Evolutionary conservation across 1,140 invertebrate species (phyloP).

Genomic region (Leptinotarsa lineolata): DNA sequence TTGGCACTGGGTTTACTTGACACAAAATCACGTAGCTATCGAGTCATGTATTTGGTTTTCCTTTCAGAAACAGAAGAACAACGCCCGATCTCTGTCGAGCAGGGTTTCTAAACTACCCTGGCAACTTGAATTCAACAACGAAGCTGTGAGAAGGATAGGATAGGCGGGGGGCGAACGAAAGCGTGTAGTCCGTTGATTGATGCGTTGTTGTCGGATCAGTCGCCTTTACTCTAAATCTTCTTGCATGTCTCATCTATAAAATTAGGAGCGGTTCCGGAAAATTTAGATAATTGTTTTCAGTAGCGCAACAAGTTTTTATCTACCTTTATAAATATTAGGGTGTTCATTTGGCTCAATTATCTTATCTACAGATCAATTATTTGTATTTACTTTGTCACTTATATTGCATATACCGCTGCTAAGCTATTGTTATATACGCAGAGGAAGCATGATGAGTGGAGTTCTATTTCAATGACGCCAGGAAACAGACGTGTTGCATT

Average conservation of each 20-base stretch:
- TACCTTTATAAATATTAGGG: background rate
- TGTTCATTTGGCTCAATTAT: no score
- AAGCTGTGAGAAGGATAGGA: constrained; percentile 42
- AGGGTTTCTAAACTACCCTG: constrained; percentile 48
- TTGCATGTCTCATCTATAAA: background rate
- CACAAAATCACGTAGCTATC: constrained; percentile 7
- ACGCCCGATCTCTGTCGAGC: constrained; percentile 46
- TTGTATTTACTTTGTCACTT: no score
- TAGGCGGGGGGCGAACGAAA: constrained; percentile 33
- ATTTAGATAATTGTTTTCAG: background rate
- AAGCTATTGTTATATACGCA: no score
- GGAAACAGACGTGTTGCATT: no score
- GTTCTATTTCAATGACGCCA: no score
- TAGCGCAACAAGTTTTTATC: background rate
- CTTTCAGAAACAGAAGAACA: constrained; percentile 35
- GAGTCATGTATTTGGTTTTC: constrained; percentile 11
- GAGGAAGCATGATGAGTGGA: no score
- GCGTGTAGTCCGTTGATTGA: constrained; percentile 22
- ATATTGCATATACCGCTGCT: no score
- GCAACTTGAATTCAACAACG: constrained; percentile 32
- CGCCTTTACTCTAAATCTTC: background rate
- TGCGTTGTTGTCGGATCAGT: constrained; percentile 13
- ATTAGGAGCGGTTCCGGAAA: background rate
- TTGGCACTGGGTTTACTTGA: constrained; percentile 32
- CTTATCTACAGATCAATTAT: no score